phyloP scores from a whole-genome alignment of 2,113 vertebrate genomes.

The Bubo scandiacus region DNA sequence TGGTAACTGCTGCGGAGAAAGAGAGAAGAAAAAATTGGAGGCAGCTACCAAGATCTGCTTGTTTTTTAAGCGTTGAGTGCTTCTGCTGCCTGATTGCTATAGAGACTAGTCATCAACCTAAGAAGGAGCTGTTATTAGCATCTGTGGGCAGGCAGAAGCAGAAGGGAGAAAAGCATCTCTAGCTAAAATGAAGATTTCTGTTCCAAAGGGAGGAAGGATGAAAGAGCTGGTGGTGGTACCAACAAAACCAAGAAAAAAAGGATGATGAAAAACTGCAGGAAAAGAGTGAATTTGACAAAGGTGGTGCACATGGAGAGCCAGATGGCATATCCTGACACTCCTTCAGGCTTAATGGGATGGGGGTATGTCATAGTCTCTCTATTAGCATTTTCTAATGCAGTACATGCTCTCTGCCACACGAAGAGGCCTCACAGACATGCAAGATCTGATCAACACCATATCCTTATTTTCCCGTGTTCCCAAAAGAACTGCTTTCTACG shows the following conservation, averaged over 20 bases:
- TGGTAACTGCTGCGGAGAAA: not conserved
- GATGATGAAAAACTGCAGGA: not conserved
- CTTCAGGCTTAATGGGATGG: not conserved
- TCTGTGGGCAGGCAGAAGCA: conserved; percentile 29
- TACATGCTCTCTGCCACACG: not conserved
- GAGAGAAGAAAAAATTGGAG: not conserved
- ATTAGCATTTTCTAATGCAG: not conserved
- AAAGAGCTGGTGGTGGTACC: not conserved
- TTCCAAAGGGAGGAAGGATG: not conserved
- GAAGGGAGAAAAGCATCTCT: not conserved
- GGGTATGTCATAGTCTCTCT: not conserved
- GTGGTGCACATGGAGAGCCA: not conserved
- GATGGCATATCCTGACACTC: not conserved
- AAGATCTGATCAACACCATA: not conserved
- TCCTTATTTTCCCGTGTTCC: not conserved
- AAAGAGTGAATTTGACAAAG: not conserved
- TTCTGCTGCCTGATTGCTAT: conserved; percentile 55
- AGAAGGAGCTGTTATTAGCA: conserved; percentile 55
- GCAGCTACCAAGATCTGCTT: not conserved
- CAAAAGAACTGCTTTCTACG: fast-evolving
- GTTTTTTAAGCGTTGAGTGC: not conserved
- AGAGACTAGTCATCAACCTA: conserved; percentile 36
- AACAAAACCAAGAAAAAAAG: not conserved
- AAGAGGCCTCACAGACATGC: not conserved
- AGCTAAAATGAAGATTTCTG: conserved; percentile 7